These are phyloP conservation scores for Pollenia amentaria DNA, from an alignment of 2,888 invertebrate genomes.

Conservation along the genomic window DNA sequence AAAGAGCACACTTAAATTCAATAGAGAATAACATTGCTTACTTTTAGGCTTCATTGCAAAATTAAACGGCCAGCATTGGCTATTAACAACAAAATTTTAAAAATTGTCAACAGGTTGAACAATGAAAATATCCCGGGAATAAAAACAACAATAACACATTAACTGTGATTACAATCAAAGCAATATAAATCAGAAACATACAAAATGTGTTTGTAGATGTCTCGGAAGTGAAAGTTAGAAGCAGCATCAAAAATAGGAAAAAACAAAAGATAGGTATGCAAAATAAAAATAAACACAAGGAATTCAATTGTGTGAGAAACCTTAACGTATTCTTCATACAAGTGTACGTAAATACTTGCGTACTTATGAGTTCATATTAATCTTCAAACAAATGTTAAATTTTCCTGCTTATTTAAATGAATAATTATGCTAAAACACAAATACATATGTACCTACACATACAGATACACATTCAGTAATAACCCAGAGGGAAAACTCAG, in stretches of 20 bases:
- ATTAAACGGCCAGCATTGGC: constrained; percentile 30
- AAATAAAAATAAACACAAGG: constrained; percentile 19
- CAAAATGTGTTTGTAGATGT: neutral
- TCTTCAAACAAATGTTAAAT: neutral
- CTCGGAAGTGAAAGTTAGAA: neutral
- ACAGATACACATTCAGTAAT: too few species aligned
- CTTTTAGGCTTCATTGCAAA: constrained; percentile 75
- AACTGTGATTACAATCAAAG: neutral
- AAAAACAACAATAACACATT: neutral
- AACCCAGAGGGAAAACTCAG: too few species aligned
- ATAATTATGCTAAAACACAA: neutral
- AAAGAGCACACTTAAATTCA: neutral
- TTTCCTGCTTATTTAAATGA: too few species aligned
- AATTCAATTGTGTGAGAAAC: neutral
- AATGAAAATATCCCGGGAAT: constrained; percentile 29
- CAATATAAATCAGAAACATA: neutral
- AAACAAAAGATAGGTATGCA: neutral
- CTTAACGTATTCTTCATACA: too few species aligned
- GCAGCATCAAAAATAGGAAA: neutral
- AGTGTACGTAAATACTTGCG: too few species aligned
- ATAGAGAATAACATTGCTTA: constrained; percentile 73
- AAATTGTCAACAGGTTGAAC: constrained; percentile 80
- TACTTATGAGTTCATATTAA: too few species aligned
- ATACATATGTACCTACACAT: too few species aligned
- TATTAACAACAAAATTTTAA: constrained; percentile 28